A percentile compares a stretch with the other conserved stretches of the same genome.
Conservation (phyloP, 2,888 invertebrate genomes). For the Dugesia japonica region DNA sequence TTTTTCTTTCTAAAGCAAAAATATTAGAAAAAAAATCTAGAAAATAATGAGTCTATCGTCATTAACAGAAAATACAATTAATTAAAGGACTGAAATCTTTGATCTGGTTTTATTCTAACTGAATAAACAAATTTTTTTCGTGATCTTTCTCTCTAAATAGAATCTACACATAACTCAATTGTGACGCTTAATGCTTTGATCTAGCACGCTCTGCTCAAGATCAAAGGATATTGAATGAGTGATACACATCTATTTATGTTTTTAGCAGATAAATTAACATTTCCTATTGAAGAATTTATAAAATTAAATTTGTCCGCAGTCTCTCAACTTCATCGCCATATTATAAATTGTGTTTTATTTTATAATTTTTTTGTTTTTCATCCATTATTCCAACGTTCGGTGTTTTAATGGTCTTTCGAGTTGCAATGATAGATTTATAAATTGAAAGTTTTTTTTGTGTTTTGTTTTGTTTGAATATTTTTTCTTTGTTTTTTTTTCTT, state of each 20-base stretch:
- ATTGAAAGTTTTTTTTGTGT: too few species aligned
- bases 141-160: conserved; percentile 20
- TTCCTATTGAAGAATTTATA: conserved; percentile 3
- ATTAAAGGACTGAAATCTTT: conserved; percentile 11
- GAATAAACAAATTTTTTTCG: conserved; percentile 1
- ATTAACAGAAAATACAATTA: conserved; percentile 20
- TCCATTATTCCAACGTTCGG: background rate
- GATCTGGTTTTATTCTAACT: conserved; percentile 20
- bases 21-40: background rate
- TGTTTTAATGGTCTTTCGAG: conserved; percentile 2
- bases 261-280: conserved; percentile 17
- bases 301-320: conserved; percentile 14
- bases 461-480: too few species aligned
- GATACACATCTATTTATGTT: conserved; percentile 20
- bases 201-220: conserved; percentile 13
- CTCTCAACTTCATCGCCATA: conserved; percentile 15
- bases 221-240: background rate
- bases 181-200: background rate
- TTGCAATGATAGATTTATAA: too few species aligned
- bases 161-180: conserved; percentile 12
- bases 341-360: background rate
- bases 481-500: too few species aligned
- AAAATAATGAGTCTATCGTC: conserved; percentile 20
- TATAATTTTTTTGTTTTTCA: background rate
- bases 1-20: background rate